phyloP scores from a whole-genome alignment of 2,888 invertebrate species.

The Cheiracanthium punctorium region DNA sequence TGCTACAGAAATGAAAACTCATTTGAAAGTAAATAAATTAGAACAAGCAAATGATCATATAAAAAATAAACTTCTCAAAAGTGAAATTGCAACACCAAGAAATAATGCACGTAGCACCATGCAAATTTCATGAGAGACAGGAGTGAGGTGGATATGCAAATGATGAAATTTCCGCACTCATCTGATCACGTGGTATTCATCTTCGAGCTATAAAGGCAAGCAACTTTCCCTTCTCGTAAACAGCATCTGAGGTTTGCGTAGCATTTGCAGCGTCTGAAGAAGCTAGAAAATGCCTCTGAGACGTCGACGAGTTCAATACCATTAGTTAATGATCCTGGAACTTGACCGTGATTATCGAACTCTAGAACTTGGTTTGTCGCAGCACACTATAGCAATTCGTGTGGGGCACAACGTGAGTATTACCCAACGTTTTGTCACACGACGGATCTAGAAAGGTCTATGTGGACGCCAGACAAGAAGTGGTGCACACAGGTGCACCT shows the following conservation, averaged over 20 bases:
- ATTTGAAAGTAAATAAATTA: too few relatives aligned
- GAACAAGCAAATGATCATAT: too few relatives aligned
- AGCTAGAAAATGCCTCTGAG: conserved; percentile 21
- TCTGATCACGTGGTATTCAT: background rate
- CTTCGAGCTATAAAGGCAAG: conserved; percentile 9
- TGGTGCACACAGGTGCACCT: background rate
- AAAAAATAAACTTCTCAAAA: background rate
- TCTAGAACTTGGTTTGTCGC: conserved; percentile 14
- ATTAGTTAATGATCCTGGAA: conserved; percentile 9
- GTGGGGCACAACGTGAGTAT: conserved; percentile 1
- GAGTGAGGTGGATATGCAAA: conserved; percentile 11
- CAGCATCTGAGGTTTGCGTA: background rate
- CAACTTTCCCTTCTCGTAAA: background rate
- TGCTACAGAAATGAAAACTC: too few relatives aligned
- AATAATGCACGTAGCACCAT: background rate
- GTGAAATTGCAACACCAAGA: conserved; percentile 25
- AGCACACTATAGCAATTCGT: background rate
- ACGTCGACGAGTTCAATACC: background rate
- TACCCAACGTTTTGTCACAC: background rate
- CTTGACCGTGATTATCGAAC: background rate
- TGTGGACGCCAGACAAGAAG: background rate
- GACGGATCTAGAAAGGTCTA: background rate
- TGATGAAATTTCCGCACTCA: background rate
- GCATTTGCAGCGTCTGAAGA: background rate
- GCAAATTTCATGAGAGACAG: background rate